Percentiles rank a stretch among this genome's conserved stretches.
phyloP scores from a whole-genome alignment of 2,797 vertebrate genomes.

The Sebastes vulpes region DNA sequence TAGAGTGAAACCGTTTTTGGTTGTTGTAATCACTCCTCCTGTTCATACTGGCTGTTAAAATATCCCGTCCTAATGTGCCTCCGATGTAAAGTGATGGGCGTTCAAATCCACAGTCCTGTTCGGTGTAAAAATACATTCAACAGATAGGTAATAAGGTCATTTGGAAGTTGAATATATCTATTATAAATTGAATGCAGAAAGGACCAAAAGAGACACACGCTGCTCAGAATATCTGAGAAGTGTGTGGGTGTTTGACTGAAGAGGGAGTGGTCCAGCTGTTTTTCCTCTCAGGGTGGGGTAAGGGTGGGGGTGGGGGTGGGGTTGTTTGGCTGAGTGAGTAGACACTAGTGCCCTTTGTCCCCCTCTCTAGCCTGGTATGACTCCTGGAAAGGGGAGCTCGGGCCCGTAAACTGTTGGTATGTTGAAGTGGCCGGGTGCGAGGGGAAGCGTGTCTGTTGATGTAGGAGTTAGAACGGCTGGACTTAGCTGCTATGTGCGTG shows the following conservation, averaged over 20 bases:
- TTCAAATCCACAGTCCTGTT: background rate
- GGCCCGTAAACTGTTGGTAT: conserved; percentile 65
- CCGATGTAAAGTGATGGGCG: background rate
- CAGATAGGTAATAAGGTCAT: background rate
- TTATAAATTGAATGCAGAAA: background rate
- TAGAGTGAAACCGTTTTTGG: background rate
- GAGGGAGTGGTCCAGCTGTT: conserved; percentile 65
- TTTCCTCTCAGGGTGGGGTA: conserved; percentile 65
- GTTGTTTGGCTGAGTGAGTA: conserved; percentile 62
- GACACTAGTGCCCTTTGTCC: conserved; percentile 84
- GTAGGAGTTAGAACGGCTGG: conserved; percentile 20
- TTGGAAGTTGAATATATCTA: background rate
- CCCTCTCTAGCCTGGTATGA: conserved; percentile 63
- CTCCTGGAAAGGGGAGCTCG: conserved; percentile 49
- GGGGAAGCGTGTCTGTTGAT: conserved; percentile 41
- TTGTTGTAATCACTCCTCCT: background rate
- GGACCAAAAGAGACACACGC: background rate
- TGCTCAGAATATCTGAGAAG: conserved; percentile 27
- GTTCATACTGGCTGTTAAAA: background rate
- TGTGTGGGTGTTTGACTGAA: conserved; percentile 28
- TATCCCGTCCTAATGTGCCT: background rate
- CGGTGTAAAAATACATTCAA: background rate
- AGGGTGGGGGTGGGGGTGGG: conserved; percentile 1
- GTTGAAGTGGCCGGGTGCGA: conserved; percentile 37
- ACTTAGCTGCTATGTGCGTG: conserved; percentile 12